Evolutionary conservation across 2,888 invertebrate species (phyloP), one percentile per base, ranked within the genome.

Genomic region (Phaonia tiefii): DNA sequence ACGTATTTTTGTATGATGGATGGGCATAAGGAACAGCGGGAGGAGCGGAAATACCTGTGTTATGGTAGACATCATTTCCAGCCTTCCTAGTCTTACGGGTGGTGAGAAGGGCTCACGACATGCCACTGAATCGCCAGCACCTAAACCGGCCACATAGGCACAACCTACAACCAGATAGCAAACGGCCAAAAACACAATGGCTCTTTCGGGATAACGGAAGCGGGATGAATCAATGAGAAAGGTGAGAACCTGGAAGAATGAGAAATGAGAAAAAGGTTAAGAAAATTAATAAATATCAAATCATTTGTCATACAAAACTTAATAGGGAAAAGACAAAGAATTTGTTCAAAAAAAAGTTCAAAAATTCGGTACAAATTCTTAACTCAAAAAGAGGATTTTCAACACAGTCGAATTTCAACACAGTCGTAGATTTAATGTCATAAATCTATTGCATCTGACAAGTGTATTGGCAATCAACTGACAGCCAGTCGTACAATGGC

Each of bases 201-300:
- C 98, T 84, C 99, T 93, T 91, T 99, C 99, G 11, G 99, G 99
- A 91, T 99, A 99, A 54, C 97, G 94, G 91, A 99, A 99, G 86
- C 99, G 93, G 87, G 97, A 95, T 79, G 97, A 97, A 90, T 99
- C 99, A 84, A 99, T 96, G 82, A 98, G 92, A 90, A 98, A 99
- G 8, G 99, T 99, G 85, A 97, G 92, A 76, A 97, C 90, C 95
- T 91, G 86, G 44, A 77, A 83, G 71, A n/a, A n/a, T n/a, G n/a
- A 20, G 67, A 49, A 82, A 73, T 8, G 31, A 31, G 79, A 31
- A 73, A n/a, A 20, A 70, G 73, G 70, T n/a, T 79, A 42, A 56
- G 58, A 71, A 80, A 74, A 66, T 49, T 39, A 22, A 7, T 54
- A 69, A 13, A 58, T 31, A n/a, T 11, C 26, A 26, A 63, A 26